Evolutionary conservation across 2,797 vertebrate species (phyloP).

Genomic region (Phaenicophaeus curvirostris): DNA sequence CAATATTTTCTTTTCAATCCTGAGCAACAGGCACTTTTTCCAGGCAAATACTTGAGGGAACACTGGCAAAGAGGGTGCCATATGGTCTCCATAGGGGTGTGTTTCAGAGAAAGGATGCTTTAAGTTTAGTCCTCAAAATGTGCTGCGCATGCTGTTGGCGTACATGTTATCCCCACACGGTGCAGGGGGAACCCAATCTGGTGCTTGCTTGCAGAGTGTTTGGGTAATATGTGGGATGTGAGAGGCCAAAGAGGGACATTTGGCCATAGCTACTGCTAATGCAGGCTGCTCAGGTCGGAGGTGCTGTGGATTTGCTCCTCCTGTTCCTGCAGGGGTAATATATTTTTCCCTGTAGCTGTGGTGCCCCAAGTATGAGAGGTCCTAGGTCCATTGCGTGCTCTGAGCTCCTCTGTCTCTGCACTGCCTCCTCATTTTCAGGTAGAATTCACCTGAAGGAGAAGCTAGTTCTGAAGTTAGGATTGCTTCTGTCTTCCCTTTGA

Average conservation of each 20-base stretch:
- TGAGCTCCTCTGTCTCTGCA: not conserved
- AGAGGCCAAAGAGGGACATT: not conserved
- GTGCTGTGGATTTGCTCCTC: not conserved
- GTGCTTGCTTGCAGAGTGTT: too few relatives aligned
- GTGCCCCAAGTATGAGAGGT: not conserved
- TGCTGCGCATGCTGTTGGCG: not conserved
- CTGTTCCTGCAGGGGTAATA: not conserved
- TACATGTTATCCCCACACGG: not conserved
- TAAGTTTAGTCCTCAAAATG: not conserved
- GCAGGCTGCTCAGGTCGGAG: not conserved
- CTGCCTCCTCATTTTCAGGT: not conserved
- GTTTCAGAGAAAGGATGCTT: not conserved
- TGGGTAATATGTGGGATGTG: accelerated
- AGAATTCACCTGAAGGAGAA: not conserved
- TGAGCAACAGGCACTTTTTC: not conserved
- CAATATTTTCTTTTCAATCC: not conserved
- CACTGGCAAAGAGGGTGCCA: not conserved
- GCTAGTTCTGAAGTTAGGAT: not conserved
- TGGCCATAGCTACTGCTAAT: not conserved
- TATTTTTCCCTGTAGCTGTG: not conserved
- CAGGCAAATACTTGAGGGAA: not conserved
- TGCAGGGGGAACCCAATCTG: not conserved
- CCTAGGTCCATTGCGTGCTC: not conserved
- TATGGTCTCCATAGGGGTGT: not conserved
- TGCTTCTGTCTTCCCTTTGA: not conserved